Evolutionary conservation across 2,797 vertebrate species (phyloP), one percentile per base, ranked within the genome.

Genomic region (Chrysocyon brachyurus): DNA sequence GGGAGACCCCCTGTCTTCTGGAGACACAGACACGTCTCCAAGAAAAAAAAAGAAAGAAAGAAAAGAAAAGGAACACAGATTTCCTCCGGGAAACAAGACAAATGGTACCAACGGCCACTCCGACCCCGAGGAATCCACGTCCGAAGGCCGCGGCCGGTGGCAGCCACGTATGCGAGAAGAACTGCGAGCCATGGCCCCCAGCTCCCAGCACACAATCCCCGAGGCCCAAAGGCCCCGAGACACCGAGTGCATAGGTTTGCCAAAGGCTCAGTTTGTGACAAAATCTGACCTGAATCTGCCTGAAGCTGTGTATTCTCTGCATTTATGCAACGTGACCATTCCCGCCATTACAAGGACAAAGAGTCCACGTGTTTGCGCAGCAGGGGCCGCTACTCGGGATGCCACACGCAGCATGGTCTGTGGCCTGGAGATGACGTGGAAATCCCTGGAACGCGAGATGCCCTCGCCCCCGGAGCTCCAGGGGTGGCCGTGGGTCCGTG

Each of bases 31-130:
- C 7, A 46, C 40, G 7, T 1, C 40, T 46, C 40, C 40, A 46
- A 40, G 36, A 36, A 40, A 40, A 40, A 40, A 40, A 46, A 33
- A 33, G 33, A 33, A 33, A 33, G 33, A 33, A 40, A 40, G 40
- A 40, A 46, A 46, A 46, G 40, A 46, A 46, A 70, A 95, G 87
- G 78, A 92, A 91, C 63, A 61, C 73, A 96, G 87, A 96, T 68
- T 97, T 96, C 96, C 93, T 94, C 26, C 70, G 94, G 96, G 93
- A 97, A 97, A 94, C 90, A 94, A 96, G 79, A 97, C n/a, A 72
- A 90, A 93, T n/a, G 64, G 28, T 22, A 75, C 2, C 6, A 15
- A 75, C 3, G n/a, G 93, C 14, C 56, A 26, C 40, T 56, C n/a
- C 33, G 57, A 85, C 64, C 31, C 64, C 72, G 31, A 82, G 64